These are phyloP conservation scores for Eulemur rufifrons DNA, from an alignment of 2,113 vertebrate genomes.

Conservation along the genomic window DNA sequence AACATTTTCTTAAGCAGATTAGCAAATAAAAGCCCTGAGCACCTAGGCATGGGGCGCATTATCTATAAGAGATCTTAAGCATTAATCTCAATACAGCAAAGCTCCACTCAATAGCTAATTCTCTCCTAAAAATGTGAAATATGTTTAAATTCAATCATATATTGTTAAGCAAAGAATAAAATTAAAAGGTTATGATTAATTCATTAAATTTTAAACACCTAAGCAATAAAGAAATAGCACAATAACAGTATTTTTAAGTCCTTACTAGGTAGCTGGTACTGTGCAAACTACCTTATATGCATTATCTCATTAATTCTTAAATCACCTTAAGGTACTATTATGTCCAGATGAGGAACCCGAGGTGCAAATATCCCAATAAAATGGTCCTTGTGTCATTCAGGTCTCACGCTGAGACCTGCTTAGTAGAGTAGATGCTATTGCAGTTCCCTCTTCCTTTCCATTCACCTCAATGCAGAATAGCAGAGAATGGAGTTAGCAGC, in stretches of 20 bases:
- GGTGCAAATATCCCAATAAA: too few species aligned
- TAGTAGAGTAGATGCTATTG: background rate
- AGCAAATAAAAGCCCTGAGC: slow-evolving; percentile 33
- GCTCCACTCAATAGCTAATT: background rate
- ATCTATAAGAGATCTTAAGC: background rate
- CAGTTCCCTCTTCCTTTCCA: background rate
- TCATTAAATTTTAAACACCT: background rate
- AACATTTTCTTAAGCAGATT: slow-evolving; percentile 48
- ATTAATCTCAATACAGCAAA: background rate
- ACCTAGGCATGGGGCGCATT: background rate
- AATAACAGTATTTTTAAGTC: background rate
- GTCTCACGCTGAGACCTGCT: background rate
- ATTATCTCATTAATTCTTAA: background rate
- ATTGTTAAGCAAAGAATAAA: background rate
- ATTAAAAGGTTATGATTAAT: background rate
- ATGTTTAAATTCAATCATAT: background rate
- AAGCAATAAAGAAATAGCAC: background rate
- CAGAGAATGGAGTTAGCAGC: background rate
- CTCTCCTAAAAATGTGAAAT: background rate
- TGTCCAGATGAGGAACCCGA: background rate
- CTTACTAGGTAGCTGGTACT: background rate
- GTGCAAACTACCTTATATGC: background rate
- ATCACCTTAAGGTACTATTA: background rate
- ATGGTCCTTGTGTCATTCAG: background rate
- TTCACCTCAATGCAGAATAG: background rate